These are phyloP conservation scores for Tiliqua scincoides DNA, from an alignment of 2,113 vertebrate species.

Conservation along the genomic window DNA sequence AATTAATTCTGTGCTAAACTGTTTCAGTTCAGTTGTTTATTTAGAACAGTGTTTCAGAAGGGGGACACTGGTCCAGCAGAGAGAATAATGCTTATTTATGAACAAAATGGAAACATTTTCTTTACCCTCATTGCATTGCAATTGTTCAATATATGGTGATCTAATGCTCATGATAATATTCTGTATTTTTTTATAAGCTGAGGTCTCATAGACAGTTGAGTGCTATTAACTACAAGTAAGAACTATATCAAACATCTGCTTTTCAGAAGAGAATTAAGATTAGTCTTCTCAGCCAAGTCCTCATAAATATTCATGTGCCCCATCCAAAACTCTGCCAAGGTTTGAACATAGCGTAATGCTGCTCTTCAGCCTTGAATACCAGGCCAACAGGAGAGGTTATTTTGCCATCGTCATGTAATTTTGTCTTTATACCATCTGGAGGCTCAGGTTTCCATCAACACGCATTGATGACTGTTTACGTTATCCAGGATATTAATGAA, in stretches of 20 bases:
- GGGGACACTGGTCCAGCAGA: background rate
- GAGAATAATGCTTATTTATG: background rate
- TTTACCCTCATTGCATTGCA: background rate
- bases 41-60: background rate
- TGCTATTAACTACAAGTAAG: background rate
- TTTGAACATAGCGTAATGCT: background rate
- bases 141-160: no score
- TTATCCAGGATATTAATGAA: background rate
- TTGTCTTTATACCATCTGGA: background rate
- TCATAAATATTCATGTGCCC: background rate
- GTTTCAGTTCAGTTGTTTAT: background rate
- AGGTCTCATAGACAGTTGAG: background rate
- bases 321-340: slow-evolving; percentile 1
- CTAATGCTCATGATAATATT: background rate
- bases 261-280: slow-evolving; percentile 4
- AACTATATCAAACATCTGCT: slow-evolving; percentile 4
- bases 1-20: background rate
- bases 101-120: background rate
- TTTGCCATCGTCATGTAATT: background rate
- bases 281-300: background rate
- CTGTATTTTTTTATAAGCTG: background rate
- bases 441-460: background rate
- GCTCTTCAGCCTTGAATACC: background rate
- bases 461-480: background rate
- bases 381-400: background rate